Evolutionary conservation across 2,113 vertebrate genomes (phyloP), one percentile per base, ranked within the genome.

Genomic region (Kobus ellipsiprymnus): DNA sequence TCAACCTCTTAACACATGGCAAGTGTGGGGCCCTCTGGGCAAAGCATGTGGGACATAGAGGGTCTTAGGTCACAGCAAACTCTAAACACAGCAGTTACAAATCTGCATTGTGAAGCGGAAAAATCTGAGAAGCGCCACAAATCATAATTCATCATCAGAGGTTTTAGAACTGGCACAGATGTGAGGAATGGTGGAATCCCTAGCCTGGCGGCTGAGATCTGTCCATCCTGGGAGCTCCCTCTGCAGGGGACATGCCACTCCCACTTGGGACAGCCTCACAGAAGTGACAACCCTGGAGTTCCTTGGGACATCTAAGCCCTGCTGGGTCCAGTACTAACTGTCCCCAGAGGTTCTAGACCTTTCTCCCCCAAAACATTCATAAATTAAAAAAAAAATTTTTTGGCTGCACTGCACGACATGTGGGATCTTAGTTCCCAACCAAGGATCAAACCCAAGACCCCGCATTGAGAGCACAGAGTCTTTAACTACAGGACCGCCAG

Each of bases 381-480:
- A 33, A 67, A 30, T 3, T 50, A 3, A 50, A 14, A 50, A 62
- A 59, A 59, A 59, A 25, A 2, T 10, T 15, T 64, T 33, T 64
- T n/a, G n/a, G 10, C n/a, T 74, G 67, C 21, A 74, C 19, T 74
- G n/a, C 36, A 74, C 0, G 10, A 6, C 40, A 77, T 77, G 2
- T 77, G 40, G 71, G 71, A 77, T 44, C 40, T 77, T 77, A 44
- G 36, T 77, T 77, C 40, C 40, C 40, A 77, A 77, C 40, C 40
- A 77, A 44, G 23, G 40, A 44, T 77, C 40, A 77, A 77, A 27
- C 71, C 71, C 40, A 77, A 77, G 40, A 25, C 12, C 40, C 12
- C 27, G 40, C 71, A 44, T 14, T 27, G 23, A 12, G 23, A 77
- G 71, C 12, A 44, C 0, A 0, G 40, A 14, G 6, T 44, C 71